phyloP scores from a whole-genome alignment of 2,113 vertebrate genomes.

The Paracanthobrama guichenoti region DNA sequence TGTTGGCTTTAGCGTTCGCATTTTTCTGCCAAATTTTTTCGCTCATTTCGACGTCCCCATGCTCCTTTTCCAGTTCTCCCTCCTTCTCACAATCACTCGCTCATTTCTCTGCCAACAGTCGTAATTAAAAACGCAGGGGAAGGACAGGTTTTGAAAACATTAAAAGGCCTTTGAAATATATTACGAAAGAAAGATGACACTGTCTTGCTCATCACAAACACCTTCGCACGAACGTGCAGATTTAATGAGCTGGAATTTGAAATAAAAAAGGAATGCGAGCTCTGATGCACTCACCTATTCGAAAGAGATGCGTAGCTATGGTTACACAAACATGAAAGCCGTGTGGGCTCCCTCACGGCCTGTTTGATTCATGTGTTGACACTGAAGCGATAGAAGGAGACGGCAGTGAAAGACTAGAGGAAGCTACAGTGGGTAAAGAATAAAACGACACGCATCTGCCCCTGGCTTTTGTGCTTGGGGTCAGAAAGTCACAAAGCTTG shows the following conservation, averaged over 20 bases:
- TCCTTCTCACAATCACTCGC: constrained; percentile 23
- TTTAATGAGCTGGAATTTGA: constrained; percentile 74
- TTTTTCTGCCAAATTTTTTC: constrained; percentile 49
- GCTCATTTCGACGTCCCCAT: constrained; percentile 30
- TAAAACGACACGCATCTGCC: constrained; percentile 35
- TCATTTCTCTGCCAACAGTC: constrained; percentile 46
- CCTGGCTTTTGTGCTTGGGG: constrained; percentile 49
- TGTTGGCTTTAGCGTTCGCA: constrained; percentile 27
- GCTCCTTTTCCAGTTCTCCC: constrained; percentile 41
- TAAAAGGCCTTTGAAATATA: constrained; percentile 62
- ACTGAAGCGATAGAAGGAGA: constrained; percentile 45
- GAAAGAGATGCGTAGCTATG: constrained; percentile 71
- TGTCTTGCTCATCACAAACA: constrained; percentile 42
- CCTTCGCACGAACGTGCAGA: constrained; percentile 65
- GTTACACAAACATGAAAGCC: constrained; percentile 79
- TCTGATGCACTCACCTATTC: constrained; percentile 74
- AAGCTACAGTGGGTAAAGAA: constrained; percentile 32
- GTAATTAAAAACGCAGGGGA: constrained; percentile 62
- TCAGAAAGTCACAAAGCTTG: constrained; percentile 30
- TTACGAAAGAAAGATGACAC: constrained; percentile 63
- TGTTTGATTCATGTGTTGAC: constrained; percentile 67
- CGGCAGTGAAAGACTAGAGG: not conserved
- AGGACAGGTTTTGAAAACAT: constrained; percentile 61
- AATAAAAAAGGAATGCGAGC: constrained; percentile 53
- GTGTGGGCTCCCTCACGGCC: constrained; percentile 65